A percentile compares a stretch with the other conserved stretches of the same genome.
These are phyloP conservation scores for Rattus rattus DNA, from an alignment of 2,113 vertebrate species.

Conservation along the genomic window DNA sequence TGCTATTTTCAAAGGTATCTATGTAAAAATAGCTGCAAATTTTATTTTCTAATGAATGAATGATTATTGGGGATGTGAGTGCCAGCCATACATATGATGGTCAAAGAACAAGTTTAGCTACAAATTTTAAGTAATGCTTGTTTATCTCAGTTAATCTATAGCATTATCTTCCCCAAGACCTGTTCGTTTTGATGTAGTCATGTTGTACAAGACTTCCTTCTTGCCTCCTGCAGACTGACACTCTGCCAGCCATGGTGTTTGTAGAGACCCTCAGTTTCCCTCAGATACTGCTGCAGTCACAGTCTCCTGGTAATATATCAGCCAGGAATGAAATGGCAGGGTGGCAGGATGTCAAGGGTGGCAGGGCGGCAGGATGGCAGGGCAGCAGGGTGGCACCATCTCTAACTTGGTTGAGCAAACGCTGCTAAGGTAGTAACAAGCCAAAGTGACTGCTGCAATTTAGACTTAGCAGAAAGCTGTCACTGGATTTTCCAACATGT, in stretches of 20 bases:
- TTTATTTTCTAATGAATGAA: constrained; percentile 1
- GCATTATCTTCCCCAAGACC: neutral
- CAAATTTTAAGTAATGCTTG: neutral
- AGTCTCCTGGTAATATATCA: neutral
- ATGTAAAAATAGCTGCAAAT: neutral
- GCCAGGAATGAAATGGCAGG: no score
- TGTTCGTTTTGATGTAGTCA: neutral
- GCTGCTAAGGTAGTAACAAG: neutral
- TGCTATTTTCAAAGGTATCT: constrained; percentile 1
- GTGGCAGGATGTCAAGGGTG: neutral
- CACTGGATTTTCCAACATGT: neutral
- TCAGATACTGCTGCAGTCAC: neutral
- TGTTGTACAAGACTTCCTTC: neutral
- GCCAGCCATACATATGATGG: neutral
- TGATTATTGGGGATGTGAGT: neutral
- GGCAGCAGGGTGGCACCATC: no score
- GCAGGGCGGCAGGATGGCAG: neutral
- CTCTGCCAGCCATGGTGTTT: neutral
- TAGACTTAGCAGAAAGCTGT: neutral
- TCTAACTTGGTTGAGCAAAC: neutral
- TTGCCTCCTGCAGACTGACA: neutral
- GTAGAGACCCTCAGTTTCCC: neutral
- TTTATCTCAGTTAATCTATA: neutral
- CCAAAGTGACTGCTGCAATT: neutral
- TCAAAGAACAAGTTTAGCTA: neutral